Base-by-base conservation (phyloP, 2,113 vertebrate genomes). In the Astatoreochromis straeleni region DNA sequence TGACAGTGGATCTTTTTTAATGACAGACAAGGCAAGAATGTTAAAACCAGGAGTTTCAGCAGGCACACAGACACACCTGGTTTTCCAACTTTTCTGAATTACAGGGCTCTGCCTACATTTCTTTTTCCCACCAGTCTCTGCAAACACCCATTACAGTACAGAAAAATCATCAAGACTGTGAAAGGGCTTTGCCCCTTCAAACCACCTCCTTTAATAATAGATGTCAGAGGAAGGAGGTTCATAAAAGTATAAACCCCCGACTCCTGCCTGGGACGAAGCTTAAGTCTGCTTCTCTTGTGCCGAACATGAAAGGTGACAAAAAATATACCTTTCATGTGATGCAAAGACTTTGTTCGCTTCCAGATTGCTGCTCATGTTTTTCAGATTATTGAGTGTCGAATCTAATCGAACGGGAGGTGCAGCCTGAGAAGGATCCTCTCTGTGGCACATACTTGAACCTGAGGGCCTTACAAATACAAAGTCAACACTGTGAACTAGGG, bases 211-310 rank as follows among this genome's bases (percentile, higher is more conserved):
- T 96, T 85, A 95, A 96, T 96, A 95, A 96, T 96, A 94, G 81
- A 96, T 95, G 92, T 81, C 54, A 26, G 49, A 87, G 65, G 88
- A 91, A 91, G 91, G 84, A 93, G 93, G 89, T 93, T 96, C 95
- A 96, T 96, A 91, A 96, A 96, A 96, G 82, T 93, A 80, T 95
- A 95, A 96, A 94, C 88, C 87, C 55, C 70, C 87, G 87, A 94
- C 90, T 93, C 68, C 78, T 85, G 38, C 16, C 88, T 78, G 79
- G 88, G 89, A 79, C 29, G 7, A 84, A 49, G 88, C 85, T 84
- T 24, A 79, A 90, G 45, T 84, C 84, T 26, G 17, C 55, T 81
- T 80, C 53, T 80, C 81, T 14, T 51, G 19, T 47, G 55, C 26
- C 38, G 9, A 54, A 87, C 19, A 65, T 7, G 26, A 1, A 8